Evolutionary conservation across 2,113 vertebrate genomes (phyloP).

Genomic region (Chauna torquata): DNA sequence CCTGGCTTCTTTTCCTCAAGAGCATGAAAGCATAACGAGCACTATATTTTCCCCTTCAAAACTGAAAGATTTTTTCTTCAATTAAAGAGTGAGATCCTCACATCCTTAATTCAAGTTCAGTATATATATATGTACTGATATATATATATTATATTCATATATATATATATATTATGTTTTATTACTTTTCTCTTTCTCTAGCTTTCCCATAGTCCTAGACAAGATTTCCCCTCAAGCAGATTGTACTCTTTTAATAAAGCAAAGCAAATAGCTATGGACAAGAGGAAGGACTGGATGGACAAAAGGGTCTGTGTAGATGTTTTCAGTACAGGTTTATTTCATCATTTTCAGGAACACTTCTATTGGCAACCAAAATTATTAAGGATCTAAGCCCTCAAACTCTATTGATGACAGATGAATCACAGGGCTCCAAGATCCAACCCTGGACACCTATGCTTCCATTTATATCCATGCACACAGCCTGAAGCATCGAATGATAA

Average conservation of each 20-base stretch:
- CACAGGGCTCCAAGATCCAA: not conserved
- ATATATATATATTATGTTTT: not conserved
- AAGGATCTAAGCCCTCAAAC: not conserved
- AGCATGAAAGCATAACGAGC: not conserved
- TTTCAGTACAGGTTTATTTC: not conserved
- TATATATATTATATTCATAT: not conserved
- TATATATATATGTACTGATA: no score
- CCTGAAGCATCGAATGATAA: not conserved
- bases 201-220: not conserved
- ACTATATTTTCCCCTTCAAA: not conserved
- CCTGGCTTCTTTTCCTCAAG: not conserved
- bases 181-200: not conserved
- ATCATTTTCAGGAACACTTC: not conserved
- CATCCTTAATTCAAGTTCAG: not conserved
- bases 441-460: not conserved
- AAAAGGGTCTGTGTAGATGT: not conserved
- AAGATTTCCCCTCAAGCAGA: not conserved
- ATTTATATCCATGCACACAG: not conserved
- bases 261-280: not conserved
- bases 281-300: not conserved
- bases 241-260: not conserved
- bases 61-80: not conserved
- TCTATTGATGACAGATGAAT: not conserved
- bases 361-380: not conserved
- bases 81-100: not conserved